phyloP scores from a whole-genome alignment of 2,113 vertebrate genomes.

The Barbus barbus region DNA sequence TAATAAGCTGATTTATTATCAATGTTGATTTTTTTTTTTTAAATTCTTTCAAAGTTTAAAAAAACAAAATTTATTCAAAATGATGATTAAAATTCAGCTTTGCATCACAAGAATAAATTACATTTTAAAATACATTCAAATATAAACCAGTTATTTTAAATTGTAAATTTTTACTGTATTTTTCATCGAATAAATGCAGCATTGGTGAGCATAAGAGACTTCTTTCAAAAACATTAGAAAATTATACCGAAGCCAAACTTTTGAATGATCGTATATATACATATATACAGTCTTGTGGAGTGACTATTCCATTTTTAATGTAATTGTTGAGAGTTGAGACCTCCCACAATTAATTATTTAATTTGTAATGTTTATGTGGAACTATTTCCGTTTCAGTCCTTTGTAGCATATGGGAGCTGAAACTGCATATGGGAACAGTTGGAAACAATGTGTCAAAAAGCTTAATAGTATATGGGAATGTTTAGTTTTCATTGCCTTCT shows the following conservation, averaged over 20 bases:
- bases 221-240: background rate
- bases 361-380: background rate
- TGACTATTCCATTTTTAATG: background rate
- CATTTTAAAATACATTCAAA: background rate
- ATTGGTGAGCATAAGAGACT: background rate
- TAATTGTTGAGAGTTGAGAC: background rate
- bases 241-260: background rate
- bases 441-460: conserved; percentile 35
- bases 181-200: background rate
- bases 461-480: background rate
- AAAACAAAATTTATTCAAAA: too few relatives aligned
- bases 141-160: background rate
- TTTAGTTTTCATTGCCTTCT: background rate
- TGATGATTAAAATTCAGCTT: too few relatives aligned
- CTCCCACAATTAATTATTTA: background rate
- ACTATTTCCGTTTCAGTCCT: conserved; percentile 2
- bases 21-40: too few relatives aligned
- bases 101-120: too few relatives aligned
- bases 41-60: too few relatives aligned
- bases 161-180: too few relatives aligned
- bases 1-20: too few relatives aligned
- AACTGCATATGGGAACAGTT: background rate
- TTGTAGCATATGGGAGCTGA: background rate
- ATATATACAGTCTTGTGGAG: background rate
- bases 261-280: background rate